Evolutionary conservation across 2,113 vertebrate genomes (phyloP).

Genomic region (Oreochromis aureus): DNA sequence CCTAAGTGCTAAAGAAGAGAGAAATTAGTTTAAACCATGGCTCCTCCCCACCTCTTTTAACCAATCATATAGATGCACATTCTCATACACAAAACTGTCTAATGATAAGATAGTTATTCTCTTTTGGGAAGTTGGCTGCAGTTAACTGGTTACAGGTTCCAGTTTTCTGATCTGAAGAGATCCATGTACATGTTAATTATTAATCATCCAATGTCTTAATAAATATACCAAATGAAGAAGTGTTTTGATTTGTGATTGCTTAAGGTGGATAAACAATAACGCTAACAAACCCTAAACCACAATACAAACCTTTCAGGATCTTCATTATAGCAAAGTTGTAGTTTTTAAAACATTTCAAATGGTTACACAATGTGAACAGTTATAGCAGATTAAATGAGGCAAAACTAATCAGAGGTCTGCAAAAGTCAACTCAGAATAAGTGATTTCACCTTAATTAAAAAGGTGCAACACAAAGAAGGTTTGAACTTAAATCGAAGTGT

Average conservation of each 20-base stretch:
- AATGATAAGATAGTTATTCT: background rate
- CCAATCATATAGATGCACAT: background rate
- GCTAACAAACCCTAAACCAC: background rate
- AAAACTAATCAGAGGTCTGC: background rate
- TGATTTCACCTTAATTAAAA: background rate
- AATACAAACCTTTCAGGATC: background rate
- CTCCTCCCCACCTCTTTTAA: background rate
- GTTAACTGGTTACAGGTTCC: background rate
- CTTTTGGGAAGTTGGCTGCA: background rate
- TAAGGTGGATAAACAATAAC: background rate
- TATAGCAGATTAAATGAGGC: background rate
- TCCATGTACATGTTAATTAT: background rate
- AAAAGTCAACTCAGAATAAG: background rate
- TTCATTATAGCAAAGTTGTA: background rate
- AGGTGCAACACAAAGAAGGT: background rate
- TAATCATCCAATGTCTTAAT: background rate
- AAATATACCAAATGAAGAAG: background rate
- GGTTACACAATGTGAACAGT: background rate
- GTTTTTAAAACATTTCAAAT: background rate
- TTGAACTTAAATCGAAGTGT: background rate
- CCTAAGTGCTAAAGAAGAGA: background rate
- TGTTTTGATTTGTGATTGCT: background rate
- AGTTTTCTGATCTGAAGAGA: background rate
- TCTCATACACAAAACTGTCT: background rate
- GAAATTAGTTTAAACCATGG: background rate